Base-by-base conservation (phyloP, 2,888 invertebrate species). In the Danaus chrysippus region DNA sequence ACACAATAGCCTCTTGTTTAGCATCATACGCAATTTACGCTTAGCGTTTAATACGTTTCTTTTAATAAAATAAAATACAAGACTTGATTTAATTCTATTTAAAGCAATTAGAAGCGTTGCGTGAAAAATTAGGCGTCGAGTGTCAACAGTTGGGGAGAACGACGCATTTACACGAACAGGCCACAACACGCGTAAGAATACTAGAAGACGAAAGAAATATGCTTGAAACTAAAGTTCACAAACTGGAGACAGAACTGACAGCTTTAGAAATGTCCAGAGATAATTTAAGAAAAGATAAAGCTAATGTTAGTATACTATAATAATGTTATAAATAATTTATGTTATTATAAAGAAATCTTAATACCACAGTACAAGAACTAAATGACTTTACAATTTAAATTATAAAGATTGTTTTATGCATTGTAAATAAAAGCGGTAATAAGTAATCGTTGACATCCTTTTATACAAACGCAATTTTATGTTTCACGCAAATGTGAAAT, bases 231-330 rank as follows among this genome's bases (percentile, higher is more conserved):
- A 93, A 95, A 65, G 87, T 97, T 61, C 94, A 96, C 74, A 96
- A 96, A 76, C 89, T 94, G 13, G 96, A 97, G 74, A 92, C 94
- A 0, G 97, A 98, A 77, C 91, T 97, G 42, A 94, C 93, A 62
- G 92, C 95, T 0, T 92, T 93, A 44, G 96, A 96, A 76, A 86
- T 95, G 6, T 91, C 95, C 10, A 92, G 94, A 70, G 96, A 96
- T 70, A 93, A 93, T 43, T 85, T 96, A 44, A 92, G 94, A 64
- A 92, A 94, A 71, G 96, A 96, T 77, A 96, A 96, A 81, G 93
- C 94, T 70, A 94, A 94, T 75, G 96, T 96, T 80, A 91, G 92
- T 79, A 65, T 63, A n/a, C 64, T 62, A n/a, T 19, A 34, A n/a
- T n/a, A n/a, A n/a, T n/a, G n/a, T n/a, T n/a, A n/a, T 46, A 49